These are phyloP conservation scores for Drosophila peninsularis DNA, from an alignment of 2,888 invertebrate species.

Conservation along the genomic window DNA sequence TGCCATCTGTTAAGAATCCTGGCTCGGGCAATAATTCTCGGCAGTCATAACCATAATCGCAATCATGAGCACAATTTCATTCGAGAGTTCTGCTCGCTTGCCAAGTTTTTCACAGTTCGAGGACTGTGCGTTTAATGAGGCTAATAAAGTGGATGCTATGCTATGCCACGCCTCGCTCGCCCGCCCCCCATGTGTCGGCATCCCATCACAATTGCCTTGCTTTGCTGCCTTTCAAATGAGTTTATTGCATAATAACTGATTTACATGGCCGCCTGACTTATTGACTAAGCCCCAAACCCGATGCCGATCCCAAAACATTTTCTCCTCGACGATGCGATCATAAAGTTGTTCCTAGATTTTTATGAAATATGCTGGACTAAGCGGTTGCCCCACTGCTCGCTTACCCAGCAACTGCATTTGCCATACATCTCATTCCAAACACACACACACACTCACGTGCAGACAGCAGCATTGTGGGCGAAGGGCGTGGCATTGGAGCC, in stretches of 20 bases:
- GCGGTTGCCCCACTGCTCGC: conserved; percentile 18
- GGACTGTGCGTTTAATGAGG: conserved; percentile 65
- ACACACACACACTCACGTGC: too few relatives aligned
- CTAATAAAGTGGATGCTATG: conserved; percentile 59
- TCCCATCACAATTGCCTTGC: conserved; percentile 19
- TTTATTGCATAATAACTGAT: conserved; percentile 70
- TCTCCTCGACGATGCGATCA: conserved; percentile 2
- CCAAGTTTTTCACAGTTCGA: conserved; percentile 39
- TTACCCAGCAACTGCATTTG: conserved; percentile 36
- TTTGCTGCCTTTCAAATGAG: conserved; percentile 36
- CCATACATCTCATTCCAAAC: conserved; percentile 38
- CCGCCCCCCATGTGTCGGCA: background rate
- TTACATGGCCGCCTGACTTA: conserved; percentile 47
- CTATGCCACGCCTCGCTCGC: background rate
- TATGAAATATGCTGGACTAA: conserved; percentile 30
- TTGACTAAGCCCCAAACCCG: background rate
- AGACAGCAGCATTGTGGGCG: conserved; percentile 13
- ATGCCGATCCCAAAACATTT: background rate
- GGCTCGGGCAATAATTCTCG: conserved; percentile 39
- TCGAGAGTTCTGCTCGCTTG: conserved; percentile 52
- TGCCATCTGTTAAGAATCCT: conserved; percentile 24
- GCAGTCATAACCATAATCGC: conserved; percentile 73
- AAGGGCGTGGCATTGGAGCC: conserved; percentile 49
- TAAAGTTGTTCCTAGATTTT: conserved; percentile 11
- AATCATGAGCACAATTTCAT: conserved; percentile 77